Base-by-base conservation (phyloP, 2,888 invertebrate genomes). In the Machimus atricapillus region DNA sequence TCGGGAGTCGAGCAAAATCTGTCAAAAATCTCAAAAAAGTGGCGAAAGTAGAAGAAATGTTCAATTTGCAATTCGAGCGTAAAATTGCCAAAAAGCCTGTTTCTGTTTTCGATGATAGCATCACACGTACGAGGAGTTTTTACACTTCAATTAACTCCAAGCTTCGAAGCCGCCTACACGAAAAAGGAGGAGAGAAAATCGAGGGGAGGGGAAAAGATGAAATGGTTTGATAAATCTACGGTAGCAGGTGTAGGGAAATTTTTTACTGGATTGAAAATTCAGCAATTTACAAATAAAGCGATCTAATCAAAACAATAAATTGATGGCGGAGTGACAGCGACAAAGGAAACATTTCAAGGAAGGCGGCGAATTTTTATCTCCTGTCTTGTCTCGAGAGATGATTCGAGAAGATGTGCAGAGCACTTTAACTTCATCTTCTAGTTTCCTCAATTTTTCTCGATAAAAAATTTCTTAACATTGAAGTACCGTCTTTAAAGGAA, bases 91-190 rank as follows among this genome's bases (percentile, higher is more conserved):
- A 83, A 31, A 79, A 27, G 43, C 79, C 37, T 46, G 43, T 79
- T 40, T 83, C 82, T 12, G 37, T 83, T 83, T 58, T 19, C n/a
- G 40, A 37, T 0, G 82, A 34, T 83, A 66, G 19, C 66, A 66
- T 37, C n/a, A 66, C 34, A 66, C 34, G 27, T 46, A 27, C 40
- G 34, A 83, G 37, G 16, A 9, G 34, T n/a, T 40, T 83, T 83
- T 23, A 83, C 82, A 37, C 82, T 83, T 83, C 82, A 83, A 83
- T 83, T 83, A 83, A 66, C 37, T 14, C 40, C 34, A 83, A 83
- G 37, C 66, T 58, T 19, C 34, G 66, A 66, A 66, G n/a, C 40
- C 40, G 37, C 77, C 40, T 16, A 23, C n/a, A 37, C n/a, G 14
- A n/a, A 40, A 34, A 12, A 19, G 34, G 23, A 34, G 27, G 19